Percentiles rank a stretch among this genome's conserved stretches.
Conservation (phyloP, 2,113 vertebrate genomes). For the Parus major region DNA sequence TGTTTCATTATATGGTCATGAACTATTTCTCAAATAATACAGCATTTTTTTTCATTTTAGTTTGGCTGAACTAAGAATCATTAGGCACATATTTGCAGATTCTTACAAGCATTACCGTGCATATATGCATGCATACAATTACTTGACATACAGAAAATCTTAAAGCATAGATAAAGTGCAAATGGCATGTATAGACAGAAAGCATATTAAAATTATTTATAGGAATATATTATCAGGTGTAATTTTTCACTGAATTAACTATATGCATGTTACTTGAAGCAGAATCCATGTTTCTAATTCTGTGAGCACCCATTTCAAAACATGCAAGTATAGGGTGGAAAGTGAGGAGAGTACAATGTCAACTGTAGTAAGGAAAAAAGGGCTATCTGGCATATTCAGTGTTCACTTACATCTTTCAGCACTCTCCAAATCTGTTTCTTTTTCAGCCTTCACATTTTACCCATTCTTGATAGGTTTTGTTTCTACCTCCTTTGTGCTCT, state of each 20-base stretch:
- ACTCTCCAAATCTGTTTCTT: not conserved
- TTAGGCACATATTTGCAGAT: not conserved
- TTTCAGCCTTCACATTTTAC: not conserved
- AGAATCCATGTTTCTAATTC: not conserved
- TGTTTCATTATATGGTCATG: not conserved
- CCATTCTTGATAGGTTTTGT: not conserved
- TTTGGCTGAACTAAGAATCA: not conserved
- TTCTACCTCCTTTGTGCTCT: not conserved
- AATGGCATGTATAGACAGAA: not conserved
- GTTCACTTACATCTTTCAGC: not conserved
- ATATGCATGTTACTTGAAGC: not conserved
- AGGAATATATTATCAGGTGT: not conserved
- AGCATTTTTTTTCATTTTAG: no score
- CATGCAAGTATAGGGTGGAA: not conserved
- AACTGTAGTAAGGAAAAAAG: not conserved
- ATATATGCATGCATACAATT: not conserved
- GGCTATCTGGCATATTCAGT: not conserved
- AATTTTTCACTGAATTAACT: not conserved
- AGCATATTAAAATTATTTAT: not conserved
- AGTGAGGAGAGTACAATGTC: not conserved
- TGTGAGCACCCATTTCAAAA: not conserved
- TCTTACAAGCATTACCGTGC: not conserved
- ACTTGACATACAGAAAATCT: not conserved
- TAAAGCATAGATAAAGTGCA: not conserved
- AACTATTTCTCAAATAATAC: not conserved